Conservation (phyloP, 1,140 invertebrate species). For the Penaeus indicus region DNA sequence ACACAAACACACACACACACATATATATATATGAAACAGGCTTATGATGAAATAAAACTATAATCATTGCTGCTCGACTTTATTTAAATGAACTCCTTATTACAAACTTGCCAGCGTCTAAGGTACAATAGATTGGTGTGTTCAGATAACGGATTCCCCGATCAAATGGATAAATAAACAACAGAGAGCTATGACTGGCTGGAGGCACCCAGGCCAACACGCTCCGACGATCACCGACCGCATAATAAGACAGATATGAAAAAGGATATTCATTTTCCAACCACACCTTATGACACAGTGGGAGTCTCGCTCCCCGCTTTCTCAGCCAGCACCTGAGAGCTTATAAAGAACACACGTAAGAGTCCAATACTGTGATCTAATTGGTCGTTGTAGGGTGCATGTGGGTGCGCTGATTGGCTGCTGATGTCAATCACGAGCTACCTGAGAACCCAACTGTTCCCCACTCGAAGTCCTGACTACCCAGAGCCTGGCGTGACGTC, state of each 20-base stretch:
- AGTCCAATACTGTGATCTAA: constrained; percentile 34
- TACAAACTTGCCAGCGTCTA: constrained; percentile 42
- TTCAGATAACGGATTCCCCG: too few species aligned
- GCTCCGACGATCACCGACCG: too few species aligned
- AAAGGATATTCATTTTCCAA: too few species aligned
- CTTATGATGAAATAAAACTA: background rate
- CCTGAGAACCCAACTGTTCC: constrained; percentile 1
- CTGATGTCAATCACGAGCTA: constrained; percentile 5
- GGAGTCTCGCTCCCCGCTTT: background rate
- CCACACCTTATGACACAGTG: too few species aligned
- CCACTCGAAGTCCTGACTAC: background rate
- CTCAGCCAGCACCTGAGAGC: constrained; percentile 37
- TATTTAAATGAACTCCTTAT: constrained; percentile 36
- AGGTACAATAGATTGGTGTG: constrained; percentile 11
- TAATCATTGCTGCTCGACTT: constrained; percentile 32
- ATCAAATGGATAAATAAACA: too few species aligned
- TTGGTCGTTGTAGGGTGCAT: constrained; percentile 30
- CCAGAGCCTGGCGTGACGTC: too few species aligned
- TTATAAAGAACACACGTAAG: constrained; percentile 1
- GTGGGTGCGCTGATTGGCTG: constrained; percentile 13
- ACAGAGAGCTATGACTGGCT: too few species aligned
- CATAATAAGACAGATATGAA: too few species aligned
- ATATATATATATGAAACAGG: background rate
- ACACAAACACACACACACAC: too few species aligned
- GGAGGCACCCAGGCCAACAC: too few species aligned